Evolutionary conservation across 1,140 invertebrate genomes (phyloP).

Genomic region (Caenorhabditis latens): DNA sequence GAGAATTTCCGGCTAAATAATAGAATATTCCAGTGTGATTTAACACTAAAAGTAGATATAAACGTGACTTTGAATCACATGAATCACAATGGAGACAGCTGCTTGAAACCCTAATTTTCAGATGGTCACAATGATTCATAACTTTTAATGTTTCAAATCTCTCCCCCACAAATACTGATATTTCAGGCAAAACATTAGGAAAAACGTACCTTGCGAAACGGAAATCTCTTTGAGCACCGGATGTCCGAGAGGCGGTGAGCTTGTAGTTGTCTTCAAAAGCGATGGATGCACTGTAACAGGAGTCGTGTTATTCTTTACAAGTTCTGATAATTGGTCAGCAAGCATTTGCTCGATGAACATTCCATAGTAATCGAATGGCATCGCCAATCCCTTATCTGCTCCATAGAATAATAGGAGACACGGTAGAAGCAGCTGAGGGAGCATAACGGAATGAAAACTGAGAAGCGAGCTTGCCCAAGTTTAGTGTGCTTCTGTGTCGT

Average conservation of each 20-base stretch:
- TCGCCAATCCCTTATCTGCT: not conserved
- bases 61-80: not conserved
- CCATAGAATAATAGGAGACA: conserved; percentile 3
- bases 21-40: conserved; percentile 21
- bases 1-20: conserved; percentile 21
- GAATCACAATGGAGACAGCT: too few species aligned
- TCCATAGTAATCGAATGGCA: conserved; percentile 57
- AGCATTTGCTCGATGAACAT: conserved; percentile 55
- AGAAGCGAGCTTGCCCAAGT: not conserved
- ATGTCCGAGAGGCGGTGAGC: not conserved
- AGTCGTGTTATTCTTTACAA: conserved; percentile 10
- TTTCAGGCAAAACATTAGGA: not conserved
- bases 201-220: not conserved
- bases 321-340: conserved; percentile 17
- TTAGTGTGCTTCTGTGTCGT: conserved; percentile 7
- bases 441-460: not conserved
- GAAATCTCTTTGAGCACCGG: not conserved
- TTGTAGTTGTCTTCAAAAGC: not conserved
- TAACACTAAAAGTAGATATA: not conserved
- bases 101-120: too few species aligned
- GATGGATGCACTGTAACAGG: conserved; percentile 34
- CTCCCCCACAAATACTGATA: too few species aligned
- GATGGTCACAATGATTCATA: too few species aligned
- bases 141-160: too few species aligned
- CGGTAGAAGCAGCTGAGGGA: not conserved